Base-by-base conservation (phyloP, 1,140 invertebrate species). In the Oreohelix idahoensis region DNA sequence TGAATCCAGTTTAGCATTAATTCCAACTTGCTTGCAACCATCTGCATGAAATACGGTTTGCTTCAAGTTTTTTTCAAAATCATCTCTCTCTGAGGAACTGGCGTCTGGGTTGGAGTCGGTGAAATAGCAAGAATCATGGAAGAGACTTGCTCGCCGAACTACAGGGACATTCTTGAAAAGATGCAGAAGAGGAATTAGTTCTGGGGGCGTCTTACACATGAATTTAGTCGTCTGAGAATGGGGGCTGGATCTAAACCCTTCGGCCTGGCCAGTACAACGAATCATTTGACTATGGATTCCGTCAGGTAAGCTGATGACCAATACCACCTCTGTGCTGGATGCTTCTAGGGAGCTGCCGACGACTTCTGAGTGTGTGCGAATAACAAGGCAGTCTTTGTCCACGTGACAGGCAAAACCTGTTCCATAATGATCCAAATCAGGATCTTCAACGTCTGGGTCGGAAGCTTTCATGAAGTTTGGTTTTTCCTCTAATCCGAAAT, bases 51-150 rank as follows among this genome's bases (percentile, higher is more conserved):
- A n/a, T n/a, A n/a, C n/a, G 45, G 23, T 58, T 11, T 10, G 17
- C 26, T 58, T 58, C 53, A 4, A 20, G 4, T 58, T 20, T 5
- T 58, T 10, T n/a, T 58, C 53, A 15, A 23, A n/a, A 23, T 58
- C 10, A n/a, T 58, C 53, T 20, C 4, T 5, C 38, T 53, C 71
- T 39, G 45, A 53, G 49, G 23, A 11, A 45, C 58, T 79, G 17
- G 53, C 32, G 29, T 79, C 77, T 26, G 58, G 23, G 29, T 32
- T 66, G 51, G 58, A 36, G 58, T 79, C 77, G 20, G 49, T 79
- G n/a, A 66, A 79, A 39, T 79, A 79, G 39, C 77, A 63, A 36
- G 77, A 79, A 38, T 79, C 77, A 38, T 79, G 5, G 29, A 79
- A 66, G 10, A 79, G 39, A 42, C 77, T 79, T 23, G 53, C 1